Evolutionary conservation across 1,140 invertebrate genomes (phyloP).

Genomic region (Anthonomus grandis): DNA sequence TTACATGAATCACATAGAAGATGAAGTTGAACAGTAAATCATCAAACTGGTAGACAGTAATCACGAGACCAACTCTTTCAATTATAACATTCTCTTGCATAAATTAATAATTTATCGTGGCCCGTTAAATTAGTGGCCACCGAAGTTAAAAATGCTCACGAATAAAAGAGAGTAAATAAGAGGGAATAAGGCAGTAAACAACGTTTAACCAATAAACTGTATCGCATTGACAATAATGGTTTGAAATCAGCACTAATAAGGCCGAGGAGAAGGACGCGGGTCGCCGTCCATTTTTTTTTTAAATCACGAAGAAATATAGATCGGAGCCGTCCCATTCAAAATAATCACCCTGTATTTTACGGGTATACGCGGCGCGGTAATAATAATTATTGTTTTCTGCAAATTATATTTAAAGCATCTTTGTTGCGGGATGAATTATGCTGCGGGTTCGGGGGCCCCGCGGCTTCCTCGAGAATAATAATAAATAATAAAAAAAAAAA

Average conservation of each 20-base stretch:
- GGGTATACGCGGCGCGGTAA: no score
- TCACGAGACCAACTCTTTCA: no score
- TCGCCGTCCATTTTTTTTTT: slow-evolving; percentile 18
- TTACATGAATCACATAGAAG: no score
- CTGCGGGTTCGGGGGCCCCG: slow-evolving; percentile 30
- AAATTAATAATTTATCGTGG: no score
- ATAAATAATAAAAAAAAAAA: no score
- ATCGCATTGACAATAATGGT: slow-evolving; percentile 22
- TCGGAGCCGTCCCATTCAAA: slow-evolving; percentile 29
- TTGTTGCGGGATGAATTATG: slow-evolving; percentile 32
- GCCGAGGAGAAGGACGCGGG: slow-evolving; percentile 7
- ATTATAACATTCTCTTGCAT: no score
- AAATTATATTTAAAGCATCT: slow-evolving; percentile 33
- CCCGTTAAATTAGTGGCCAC: no score
- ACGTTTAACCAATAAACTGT: slow-evolving; percentile 13
- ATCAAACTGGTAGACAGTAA: no score
- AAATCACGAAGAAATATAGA: slow-evolving; percentile 30
- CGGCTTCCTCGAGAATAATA: no score
- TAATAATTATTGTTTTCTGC: slow-evolving; percentile 34
- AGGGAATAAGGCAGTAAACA: slow-evolving; percentile 16
- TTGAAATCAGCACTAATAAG: slow-evolving; percentile 27
- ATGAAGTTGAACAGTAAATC: no score
- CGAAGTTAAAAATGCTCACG: no score
- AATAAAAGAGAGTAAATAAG: no score
- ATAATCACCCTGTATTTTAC: slow-evolving; percentile 31